Percentiles rank a stretch among this genome's conserved stretches.
These are phyloP conservation scores for Podilymbus podiceps DNA, from an alignment of 2,113 vertebrate genomes.

Conservation along the genomic window DNA sequence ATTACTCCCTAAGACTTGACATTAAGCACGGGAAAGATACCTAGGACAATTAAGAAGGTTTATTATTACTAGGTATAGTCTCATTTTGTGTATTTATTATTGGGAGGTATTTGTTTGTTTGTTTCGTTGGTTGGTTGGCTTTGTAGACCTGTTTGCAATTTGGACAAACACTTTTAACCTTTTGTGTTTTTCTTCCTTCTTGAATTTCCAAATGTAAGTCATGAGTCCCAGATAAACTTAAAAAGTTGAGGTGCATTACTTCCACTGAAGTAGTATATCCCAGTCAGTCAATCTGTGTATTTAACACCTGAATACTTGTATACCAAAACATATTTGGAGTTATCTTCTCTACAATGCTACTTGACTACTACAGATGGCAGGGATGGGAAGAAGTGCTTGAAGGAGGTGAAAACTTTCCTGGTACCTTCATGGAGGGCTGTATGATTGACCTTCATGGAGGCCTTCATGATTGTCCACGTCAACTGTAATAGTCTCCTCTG, in stretches of 20 bases:
- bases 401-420: not conserved
- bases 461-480: not conserved
- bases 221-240: not conserved
- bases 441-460: no score
- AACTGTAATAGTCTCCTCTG: not conserved
- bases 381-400: not conserved
- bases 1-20: not conserved
- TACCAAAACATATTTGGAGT: not conserved
- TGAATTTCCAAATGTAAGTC: not conserved
- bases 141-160: not conserved
- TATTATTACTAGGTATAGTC: not conserved
- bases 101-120: not conserved
- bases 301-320: not conserved
- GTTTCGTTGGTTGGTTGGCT: not conserved
- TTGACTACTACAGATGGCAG: not conserved
- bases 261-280: not conserved
- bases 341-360: not conserved
- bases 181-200: not conserved
- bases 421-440: not conserved
- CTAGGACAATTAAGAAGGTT: not conserved
- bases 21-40: not conserved
- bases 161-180: not conserved
- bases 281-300: not conserved
- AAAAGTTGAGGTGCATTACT: not conserved
- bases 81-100: not conserved